Conservation (phyloP, 2,888 invertebrate species). For the Ptychoptera albimana region DNA sequence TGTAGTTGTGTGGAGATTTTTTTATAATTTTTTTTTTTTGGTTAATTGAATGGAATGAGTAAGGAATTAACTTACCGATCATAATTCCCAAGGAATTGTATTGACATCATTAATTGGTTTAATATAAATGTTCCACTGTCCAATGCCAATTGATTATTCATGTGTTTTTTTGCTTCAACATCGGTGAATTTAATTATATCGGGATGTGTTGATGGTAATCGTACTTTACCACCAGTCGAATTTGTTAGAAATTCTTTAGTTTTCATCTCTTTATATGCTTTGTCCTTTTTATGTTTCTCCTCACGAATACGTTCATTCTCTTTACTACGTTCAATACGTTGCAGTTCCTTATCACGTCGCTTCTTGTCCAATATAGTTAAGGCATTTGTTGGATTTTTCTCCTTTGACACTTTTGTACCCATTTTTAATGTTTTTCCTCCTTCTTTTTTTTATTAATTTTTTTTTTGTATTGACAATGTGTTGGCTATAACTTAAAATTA, state of each 20-base stretch:
- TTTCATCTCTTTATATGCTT: no score
- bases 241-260: conserved; percentile 2
- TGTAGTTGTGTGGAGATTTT: no score
- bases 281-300: no score
- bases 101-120: conserved; percentile 57
- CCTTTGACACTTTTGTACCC: not conserved
- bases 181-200: conserved; percentile 33
- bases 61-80: conserved; percentile 42
- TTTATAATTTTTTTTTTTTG: no score
- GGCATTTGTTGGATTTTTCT: not conserved
- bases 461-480: conserved; percentile 5
- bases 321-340: no score
- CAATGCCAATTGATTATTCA: conserved; percentile 41
- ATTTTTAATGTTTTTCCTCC: conserved; percentile 1
- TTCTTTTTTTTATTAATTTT: conserved; percentile 5
- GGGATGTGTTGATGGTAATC: conserved; percentile 19
- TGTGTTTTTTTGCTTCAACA: conserved; percentile 30
- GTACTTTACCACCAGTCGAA: not conserved
- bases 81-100: conserved; percentile 66
- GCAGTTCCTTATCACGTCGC: conserved; percentile 10
- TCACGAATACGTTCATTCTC: no score
- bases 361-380: conserved; percentile 6
- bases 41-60: not conserved
- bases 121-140: conserved; percentile 54
- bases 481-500: no score